Evolutionary conservation across 2,113 vertebrate genomes (phyloP), one percentile per base, ranked within the genome.

Genomic region (Peromyscus maniculatus): DNA sequence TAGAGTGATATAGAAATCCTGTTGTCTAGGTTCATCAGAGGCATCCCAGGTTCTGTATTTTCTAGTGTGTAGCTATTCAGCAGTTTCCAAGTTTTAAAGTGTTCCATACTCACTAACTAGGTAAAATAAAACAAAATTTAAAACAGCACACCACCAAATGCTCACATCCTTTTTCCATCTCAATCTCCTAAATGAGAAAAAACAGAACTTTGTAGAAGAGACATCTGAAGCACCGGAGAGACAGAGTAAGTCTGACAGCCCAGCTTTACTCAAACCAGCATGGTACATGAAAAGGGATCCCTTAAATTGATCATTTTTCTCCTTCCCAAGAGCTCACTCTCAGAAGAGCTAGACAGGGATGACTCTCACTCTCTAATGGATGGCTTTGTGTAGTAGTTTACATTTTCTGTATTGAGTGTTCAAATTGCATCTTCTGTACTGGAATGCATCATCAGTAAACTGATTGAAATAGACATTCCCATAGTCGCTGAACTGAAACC

Each of bases 241-340:
- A 78, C 13, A 17, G 5, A 43, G 21, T 62, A 24, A 13, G 31
- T 46, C 22, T 83, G 11, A 55, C 5, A 59, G 6, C 13, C 4
- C 4, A 7, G 46, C 28, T 78, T 94, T 83, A 21, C 16, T 84
- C 12, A 19, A 66, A 36, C 3, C 43, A 59, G 62, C 39, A 17
- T 15, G 13, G 17, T 28, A 2, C 1, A 52, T 17, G 7, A 0
- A 72, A 10, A 59, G 55, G 8, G 2, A 49, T 74, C 1, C 11
- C 33, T 2, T 10, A 19, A 33, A 43, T 0, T 28, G 49, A 3
- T 52, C 8, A 16, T 39, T 80, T 10, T 24, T 55, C 26, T n/a
- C 28, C 13, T 91, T 66, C 13, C 26, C 22, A 46, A 83, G 72
- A 39, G 21, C 33, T 79, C 69, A 46, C 62, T 22, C 28, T 71